Evolutionary conservation across 1,140 invertebrate genomes (phyloP).

Genomic region (Ips typographus): DNA sequence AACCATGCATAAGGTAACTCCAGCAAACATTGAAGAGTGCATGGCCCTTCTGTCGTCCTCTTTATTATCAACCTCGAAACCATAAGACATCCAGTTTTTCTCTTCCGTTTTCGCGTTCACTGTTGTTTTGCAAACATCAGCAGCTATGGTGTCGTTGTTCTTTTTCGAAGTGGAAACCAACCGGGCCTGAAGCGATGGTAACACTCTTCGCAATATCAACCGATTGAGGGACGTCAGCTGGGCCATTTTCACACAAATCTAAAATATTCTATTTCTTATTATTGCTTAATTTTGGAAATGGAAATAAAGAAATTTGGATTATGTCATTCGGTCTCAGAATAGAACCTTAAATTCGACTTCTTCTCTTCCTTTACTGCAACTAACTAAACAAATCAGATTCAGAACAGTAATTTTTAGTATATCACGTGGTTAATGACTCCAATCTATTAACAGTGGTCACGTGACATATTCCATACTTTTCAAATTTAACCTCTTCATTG

Average conservation of each 20-base stretch:
- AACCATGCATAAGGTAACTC: conserved; percentile 68
- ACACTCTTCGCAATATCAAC: conserved; percentile 36
- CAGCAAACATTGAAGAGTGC: conserved; percentile 68
- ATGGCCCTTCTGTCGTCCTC: conserved; percentile 66
- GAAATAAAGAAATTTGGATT: no score
- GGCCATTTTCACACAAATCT: conserved; percentile 37
- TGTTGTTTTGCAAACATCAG: conserved; percentile 31
- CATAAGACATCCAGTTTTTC: conserved; percentile 81
- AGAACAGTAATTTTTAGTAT: neutral
- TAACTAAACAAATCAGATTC: no score
- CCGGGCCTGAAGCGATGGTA: conserved; percentile 38
- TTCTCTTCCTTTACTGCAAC: no score
- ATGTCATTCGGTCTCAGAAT: no score
- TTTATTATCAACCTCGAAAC: conserved; percentile 66
- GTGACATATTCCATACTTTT: no score
- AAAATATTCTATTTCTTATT: neutral
- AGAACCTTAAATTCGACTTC: no score
- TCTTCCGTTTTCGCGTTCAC: conserved; percentile 13
- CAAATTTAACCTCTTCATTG: no score
- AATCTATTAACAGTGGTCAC: no score
- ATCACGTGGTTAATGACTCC: no score
- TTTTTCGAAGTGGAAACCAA: conserved; percentile 50
- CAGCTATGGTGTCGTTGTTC: conserved; percentile 46
- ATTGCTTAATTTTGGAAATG: neutral
- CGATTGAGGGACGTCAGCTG: conserved; percentile 32